Evolutionary conservation across 2,888 invertebrate species (phyloP).

Genomic region (Alviniconcha strummeri): DNA sequence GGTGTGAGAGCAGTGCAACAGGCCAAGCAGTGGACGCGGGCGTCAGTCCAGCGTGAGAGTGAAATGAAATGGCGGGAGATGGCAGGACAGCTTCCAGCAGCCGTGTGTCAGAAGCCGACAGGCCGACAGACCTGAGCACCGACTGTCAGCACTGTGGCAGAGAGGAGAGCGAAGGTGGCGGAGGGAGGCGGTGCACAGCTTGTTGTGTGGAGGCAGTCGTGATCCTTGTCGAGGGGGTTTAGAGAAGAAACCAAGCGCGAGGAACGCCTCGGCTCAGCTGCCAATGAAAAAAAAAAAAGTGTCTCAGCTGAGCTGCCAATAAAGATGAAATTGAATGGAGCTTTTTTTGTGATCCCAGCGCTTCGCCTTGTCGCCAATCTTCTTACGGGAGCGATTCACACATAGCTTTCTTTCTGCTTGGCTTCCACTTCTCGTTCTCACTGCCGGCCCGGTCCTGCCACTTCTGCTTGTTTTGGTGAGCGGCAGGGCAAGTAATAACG

Average conservation of each 20-base stretch:
- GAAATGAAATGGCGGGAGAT: not conserved
- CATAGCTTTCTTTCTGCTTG: not conserved
- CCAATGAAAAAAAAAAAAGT: not conserved
- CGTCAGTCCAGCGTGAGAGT: not conserved
- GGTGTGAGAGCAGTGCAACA: too few relatives aligned
- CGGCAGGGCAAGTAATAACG: not conserved
- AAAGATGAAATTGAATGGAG: constrained; percentile 10
- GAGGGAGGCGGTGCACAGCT: not conserved
- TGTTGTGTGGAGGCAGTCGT: not conserved
- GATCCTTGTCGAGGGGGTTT: constrained; percentile 16
- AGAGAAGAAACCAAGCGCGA: not conserved
- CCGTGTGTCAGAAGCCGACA: not conserved
- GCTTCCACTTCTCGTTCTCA: too few relatives aligned
- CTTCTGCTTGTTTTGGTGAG: not conserved
- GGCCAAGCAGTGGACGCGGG: too few relatives aligned
- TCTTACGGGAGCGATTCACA: not conserved
- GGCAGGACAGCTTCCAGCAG: not conserved
- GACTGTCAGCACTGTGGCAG: not conserved
- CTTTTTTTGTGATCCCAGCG: not conserved
- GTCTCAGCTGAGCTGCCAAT: not conserved
- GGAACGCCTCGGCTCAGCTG: constrained; percentile 2
- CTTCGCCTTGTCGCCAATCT: too few relatives aligned
- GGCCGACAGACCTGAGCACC: not conserved
- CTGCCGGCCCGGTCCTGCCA: not conserved
- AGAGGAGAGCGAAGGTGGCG: not conserved